Evolutionary conservation across 1,140 invertebrate species (phyloP), one percentile per base, ranked within the genome.

Genomic region (Lutraria rhynchaena): DNA sequence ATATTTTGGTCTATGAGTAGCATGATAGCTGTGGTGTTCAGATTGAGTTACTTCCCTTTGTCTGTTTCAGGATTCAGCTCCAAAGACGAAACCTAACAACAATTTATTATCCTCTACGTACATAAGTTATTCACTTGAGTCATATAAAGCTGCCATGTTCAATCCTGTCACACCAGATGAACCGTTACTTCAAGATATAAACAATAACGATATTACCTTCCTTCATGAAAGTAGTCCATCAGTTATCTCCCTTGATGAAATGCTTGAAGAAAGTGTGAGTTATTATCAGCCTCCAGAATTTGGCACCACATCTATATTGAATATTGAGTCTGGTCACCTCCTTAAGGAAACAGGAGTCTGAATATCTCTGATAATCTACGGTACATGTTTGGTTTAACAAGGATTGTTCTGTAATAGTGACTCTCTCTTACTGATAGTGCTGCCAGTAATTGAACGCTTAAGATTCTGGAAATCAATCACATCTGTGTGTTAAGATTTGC

Each of bases 81-180:
- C n/a, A n/a, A 41, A 41, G 5, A 41, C 5, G 15, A 41, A 41
- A 41, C 37, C 37, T 29, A 24, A 51, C 22, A 67, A 46, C 24
- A 49, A 49, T 29, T 46, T 67, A 49, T 15, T 31, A 27, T 24
- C 63, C 5, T 15, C 63, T 15, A 46, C 46, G 1, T 71, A 33
- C n/a, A 71, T 71, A 3, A 29, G 53, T 22, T 55, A 31, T 29
- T 57, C 69, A 3, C 22, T 71, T 3, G 69, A 29, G 19, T 71
- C 69, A 17, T 71, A 71, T 33, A 71, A 71, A 19, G 53, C 69
- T n/a, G 69, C 69, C 69, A 71, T 71, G 69, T 37, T 55, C 11
- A 71, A 57, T 57, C 69, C 69, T n/a, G 69, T 71, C 22, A 71
- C 69, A 9, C 69, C 69, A 1, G n/a, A 41, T 27, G 49, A 71